These are phyloP conservation scores for Scolopax mira DNA, from an alignment of 2,113 vertebrate species.

Conservation along the genomic window DNA sequence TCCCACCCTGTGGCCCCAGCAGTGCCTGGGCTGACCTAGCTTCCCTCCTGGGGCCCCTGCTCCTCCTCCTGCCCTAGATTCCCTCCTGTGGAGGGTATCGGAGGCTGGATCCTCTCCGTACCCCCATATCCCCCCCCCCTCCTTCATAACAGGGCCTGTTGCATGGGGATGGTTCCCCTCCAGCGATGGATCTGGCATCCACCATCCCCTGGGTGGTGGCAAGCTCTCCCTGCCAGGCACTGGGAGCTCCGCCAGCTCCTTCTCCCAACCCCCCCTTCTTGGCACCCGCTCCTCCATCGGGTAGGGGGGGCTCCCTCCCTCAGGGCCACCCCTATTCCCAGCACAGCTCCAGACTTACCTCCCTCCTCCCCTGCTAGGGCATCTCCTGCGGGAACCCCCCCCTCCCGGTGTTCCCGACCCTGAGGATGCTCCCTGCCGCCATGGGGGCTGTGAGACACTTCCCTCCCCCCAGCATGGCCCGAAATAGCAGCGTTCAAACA, in stretches of 20 bases:
- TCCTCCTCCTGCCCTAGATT: slow-evolving; percentile 56
- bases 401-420: background rate
- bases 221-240: background rate
- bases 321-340: background rate
- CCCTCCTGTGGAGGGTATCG: background rate
- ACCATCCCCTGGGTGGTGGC: background rate
- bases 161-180: background rate
- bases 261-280: background rate
- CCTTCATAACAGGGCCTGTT: background rate
- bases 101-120: background rate
- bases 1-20: background rate
- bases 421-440: background rate
- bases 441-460: rapidly evolving
- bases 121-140: too few species aligned
- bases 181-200: background rate
- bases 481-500: slow-evolving; percentile 42
- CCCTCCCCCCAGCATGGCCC: background rate
- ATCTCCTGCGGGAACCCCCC: background rate
- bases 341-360: background rate
- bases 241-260: slow-evolving; percentile 32
- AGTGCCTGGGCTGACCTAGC: background rate
- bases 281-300: rapidly evolving
- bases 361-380: background rate
- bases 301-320: background rate
- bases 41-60: background rate